A percentile compares a stretch with the other conserved stretches of the same genome.
phyloP scores from a whole-genome alignment of 2,888 invertebrate genomes.

The Melanargia galathea region DNA sequence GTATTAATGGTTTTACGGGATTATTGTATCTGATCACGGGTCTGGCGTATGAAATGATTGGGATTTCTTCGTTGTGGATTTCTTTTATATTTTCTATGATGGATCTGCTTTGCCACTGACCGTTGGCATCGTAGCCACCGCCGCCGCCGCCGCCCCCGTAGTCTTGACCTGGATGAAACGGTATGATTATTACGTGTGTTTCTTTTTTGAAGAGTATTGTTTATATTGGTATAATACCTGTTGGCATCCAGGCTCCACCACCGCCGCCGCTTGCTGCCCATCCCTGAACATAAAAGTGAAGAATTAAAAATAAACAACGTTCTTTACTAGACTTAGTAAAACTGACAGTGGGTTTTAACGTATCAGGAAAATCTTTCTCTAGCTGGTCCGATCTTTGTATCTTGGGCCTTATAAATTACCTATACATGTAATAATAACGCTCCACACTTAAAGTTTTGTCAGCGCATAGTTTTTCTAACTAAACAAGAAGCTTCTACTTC shows the following conservation, averaged over 20 bases:
- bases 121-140: slow-evolving; percentile 72
- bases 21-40: slow-evolving; percentile 50
- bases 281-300: slow-evolving; percentile 54
- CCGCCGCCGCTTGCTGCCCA: slow-evolving; percentile 73
- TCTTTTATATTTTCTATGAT: slow-evolving; percentile 54
- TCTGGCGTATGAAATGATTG: slow-evolving; percentile 55
- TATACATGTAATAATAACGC: too few relatives aligned
- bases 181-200: slow-evolving; percentile 45
- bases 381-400: too few relatives aligned
- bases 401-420: too few relatives aligned
- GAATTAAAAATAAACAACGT: not conserved
- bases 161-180: slow-evolving; percentile 64
- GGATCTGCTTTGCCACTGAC: slow-evolving; percentile 76
- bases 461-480: too few relatives aligned
- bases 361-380: too few relatives aligned
- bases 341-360: too few relatives aligned
- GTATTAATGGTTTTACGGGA: slow-evolving; percentile 35
- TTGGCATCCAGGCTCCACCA: slow-evolving; percentile 77
- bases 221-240: slow-evolving; percentile 71
- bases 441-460: too few relatives aligned
- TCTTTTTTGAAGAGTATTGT: slow-evolving; percentile 26
- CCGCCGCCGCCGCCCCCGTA: slow-evolving; percentile 64
- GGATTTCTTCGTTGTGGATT: slow-evolving; percentile 43
- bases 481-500: too few relatives aligned
- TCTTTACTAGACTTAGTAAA: too few relatives aligned